A percentile compares a stretch with the other conserved stretches of the same genome.
Conservation (phyloP, 2,797 vertebrate species). For the Hephaestus fuliginosus region DNA sequence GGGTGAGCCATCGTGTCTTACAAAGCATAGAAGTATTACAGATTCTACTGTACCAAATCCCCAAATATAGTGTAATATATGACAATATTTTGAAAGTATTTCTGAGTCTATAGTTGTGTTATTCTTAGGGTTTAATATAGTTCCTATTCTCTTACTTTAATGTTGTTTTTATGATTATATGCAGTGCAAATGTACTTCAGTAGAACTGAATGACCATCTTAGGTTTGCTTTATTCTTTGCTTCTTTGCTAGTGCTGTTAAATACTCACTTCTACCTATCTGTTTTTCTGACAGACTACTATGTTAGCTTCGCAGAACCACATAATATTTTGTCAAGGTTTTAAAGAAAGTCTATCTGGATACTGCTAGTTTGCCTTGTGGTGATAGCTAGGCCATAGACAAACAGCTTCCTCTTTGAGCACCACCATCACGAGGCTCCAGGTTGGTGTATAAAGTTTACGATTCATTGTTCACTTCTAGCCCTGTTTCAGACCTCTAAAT, state of each 20-base stretch:
- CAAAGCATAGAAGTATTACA: not conserved
- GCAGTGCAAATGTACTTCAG: not conserved
- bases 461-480: conserved; percentile 10
- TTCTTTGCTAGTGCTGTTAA: not conserved
- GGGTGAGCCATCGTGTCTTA: not conserved
- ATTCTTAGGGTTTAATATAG: not conserved
- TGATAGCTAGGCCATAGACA: not conserved
- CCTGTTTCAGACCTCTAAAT: conserved; percentile 21
- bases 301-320: not conserved
- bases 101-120: not conserved
- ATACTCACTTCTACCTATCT: not conserved
- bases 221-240: not conserved
- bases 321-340: not conserved
- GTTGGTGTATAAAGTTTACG: not conserved
- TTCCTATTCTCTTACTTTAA: not conserved
- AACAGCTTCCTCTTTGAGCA: not conserved
- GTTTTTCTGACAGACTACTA: not conserved
- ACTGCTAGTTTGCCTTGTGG: not conserved
- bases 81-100: not conserved
- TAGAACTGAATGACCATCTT: not conserved
- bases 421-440: not conserved
- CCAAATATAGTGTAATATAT: not conserved
- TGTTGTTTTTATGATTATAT: not conserved
- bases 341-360: not conserved
- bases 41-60: not conserved